Conservation (phyloP, 2,797 vertebrate genomes). For the Pantherophis vulpinus region DNA sequence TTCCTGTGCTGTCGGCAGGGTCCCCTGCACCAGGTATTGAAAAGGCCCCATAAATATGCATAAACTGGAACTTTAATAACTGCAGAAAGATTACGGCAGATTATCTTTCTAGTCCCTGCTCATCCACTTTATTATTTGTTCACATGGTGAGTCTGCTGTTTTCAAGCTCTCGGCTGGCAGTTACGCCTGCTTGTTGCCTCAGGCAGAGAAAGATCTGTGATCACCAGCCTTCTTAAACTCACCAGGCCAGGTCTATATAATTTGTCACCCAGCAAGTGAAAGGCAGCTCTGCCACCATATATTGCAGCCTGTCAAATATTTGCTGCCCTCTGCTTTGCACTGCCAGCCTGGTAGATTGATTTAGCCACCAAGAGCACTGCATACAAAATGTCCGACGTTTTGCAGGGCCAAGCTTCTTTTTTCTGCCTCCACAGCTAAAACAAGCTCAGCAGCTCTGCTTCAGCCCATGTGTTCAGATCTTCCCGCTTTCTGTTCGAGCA, state of each 20-base stretch:
- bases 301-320: not conserved
- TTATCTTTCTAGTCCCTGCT: slow-evolving; percentile 43
- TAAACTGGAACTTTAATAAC: slow-evolving; percentile 15
- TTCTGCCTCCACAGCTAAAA: not conserved
- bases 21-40: fast-evolving
- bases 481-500: not conserved
- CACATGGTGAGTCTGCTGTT: slow-evolving; percentile 54
- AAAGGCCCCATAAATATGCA: slow-evolving; percentile 29
- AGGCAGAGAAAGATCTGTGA: not conserved
- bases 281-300: not conserved
- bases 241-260: not conserved
- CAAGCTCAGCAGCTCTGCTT: too few relatives aligned
- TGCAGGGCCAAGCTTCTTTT: not conserved
- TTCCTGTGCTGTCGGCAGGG: slow-evolving; percentile 11
- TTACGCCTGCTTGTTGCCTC: not conserved
- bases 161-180: not conserved
- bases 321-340: not conserved
- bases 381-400: not conserved
- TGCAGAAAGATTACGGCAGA: slow-evolving; percentile 42
- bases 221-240: not conserved
- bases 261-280: not conserved
- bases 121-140: slow-evolving; percentile 58
- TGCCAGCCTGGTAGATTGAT: not conserved
- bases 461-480: too few relatives aligned
- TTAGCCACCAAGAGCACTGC: not conserved